A percentile compares a stretch with the other conserved stretches of the same genome.
phyloP scores from a whole-genome alignment of 2,888 invertebrate genomes.

The Halictus quadricinctus region DNA sequence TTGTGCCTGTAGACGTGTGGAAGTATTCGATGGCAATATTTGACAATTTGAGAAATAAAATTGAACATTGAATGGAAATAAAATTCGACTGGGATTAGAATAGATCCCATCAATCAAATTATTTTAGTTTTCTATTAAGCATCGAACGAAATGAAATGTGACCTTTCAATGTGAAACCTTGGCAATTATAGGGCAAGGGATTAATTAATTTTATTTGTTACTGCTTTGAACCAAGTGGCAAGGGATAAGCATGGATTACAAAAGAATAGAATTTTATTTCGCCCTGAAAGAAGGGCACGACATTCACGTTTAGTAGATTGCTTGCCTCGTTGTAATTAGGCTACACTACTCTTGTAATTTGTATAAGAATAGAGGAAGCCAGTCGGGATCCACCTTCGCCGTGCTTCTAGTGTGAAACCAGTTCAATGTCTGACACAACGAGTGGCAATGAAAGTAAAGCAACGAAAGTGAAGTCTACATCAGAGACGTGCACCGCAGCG shows the following conservation, averaged over 20 bases:
- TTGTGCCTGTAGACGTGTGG: too few relatives aligned
- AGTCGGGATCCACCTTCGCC: neutral
- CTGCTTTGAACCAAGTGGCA: neutral
- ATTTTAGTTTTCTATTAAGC: neutral
- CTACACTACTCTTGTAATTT: neutral
- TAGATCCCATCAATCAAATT: neutral
- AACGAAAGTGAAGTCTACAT: slow-evolving; percentile 6
- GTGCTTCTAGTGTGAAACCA: neutral
- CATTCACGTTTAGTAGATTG: neutral
- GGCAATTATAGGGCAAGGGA: neutral
- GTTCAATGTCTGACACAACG: neutral
- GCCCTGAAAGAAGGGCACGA: neutral
- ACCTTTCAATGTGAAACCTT: neutral
- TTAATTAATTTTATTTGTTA: neutral
- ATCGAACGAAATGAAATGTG: neutral
- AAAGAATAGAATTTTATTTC: too few relatives aligned
- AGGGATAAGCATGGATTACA: neutral
- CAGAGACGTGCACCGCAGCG: neutral
- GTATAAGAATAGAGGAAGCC: neutral
- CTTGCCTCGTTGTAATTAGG: neutral
- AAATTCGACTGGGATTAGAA: too few relatives aligned
- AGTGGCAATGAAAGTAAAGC: slow-evolving; percentile 9
- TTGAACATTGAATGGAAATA: too few relatives aligned
- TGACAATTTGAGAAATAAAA: too few relatives aligned
- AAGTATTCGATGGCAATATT: too few relatives aligned